These are phyloP conservation scores for Eublepharis macularius DNA, from an alignment of 2,113 vertebrate genomes.

Conservation along the genomic window DNA sequence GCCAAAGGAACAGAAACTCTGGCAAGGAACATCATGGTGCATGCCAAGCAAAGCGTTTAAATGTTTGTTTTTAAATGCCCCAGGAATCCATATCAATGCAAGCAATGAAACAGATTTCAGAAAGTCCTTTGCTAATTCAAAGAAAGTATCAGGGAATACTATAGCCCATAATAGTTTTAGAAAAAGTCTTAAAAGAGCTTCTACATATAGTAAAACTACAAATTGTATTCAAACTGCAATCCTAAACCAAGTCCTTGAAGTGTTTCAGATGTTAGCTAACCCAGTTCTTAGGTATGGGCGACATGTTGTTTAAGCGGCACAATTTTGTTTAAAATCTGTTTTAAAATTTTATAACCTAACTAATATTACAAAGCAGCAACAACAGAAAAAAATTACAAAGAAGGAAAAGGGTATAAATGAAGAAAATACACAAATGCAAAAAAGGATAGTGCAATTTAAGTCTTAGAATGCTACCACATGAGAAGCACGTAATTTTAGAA, in stretches of 20 bases:
- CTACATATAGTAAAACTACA: background rate
- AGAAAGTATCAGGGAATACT: conserved; percentile 14
- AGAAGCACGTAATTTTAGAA: background rate
- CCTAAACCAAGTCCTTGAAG: too few relatives aligned
- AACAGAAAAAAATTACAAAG: background rate
- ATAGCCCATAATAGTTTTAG: background rate
- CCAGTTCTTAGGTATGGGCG: too few relatives aligned
- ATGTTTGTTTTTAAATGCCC: conserved; percentile 2
- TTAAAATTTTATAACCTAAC: background rate
- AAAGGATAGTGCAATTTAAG: background rate
- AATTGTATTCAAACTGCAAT: background rate
- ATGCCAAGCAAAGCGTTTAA: background rate
- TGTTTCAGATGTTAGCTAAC: too few relatives aligned
- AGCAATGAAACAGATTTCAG: background rate
- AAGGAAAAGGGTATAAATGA: background rate
- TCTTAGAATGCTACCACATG: background rate
- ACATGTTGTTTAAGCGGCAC: background rate
- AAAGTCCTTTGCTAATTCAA: background rate
- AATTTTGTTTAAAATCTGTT: too few relatives aligned
- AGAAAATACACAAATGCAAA: background rate
- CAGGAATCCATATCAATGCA: background rate
- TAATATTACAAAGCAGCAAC: background rate
- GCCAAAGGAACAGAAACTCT: background rate
- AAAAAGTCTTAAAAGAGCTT: background rate
- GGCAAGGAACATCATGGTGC: background rate